Evolutionary conservation across 2,797 vertebrate species (phyloP).

Genomic region (Masticophis lateralis): DNA sequence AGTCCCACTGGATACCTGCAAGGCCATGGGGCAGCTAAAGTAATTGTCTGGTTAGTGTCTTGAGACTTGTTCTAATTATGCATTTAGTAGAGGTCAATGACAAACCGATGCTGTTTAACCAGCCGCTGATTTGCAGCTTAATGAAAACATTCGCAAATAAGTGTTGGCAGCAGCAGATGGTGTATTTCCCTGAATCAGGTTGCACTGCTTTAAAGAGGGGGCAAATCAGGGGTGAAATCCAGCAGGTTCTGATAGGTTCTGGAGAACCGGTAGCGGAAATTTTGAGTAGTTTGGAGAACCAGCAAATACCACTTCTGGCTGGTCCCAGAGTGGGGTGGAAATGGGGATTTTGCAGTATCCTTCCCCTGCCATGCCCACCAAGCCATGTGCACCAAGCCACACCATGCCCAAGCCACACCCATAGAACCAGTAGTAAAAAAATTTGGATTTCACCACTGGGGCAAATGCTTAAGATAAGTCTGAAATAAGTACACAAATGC

Average conservation of each 20-base stretch:
- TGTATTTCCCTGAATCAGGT: not conserved
- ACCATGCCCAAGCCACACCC: too few relatives aligned
- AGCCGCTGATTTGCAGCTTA: conserved; percentile 1
- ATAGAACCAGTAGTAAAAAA: too few relatives aligned
- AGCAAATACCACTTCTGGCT: too few relatives aligned
- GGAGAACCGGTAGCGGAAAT: too few relatives aligned
- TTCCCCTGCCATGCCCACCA: too few relatives aligned
- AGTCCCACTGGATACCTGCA: not conserved
- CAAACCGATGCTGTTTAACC: conserved; percentile 8
- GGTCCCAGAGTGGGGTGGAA: too few relatives aligned
- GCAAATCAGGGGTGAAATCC: too few relatives aligned
- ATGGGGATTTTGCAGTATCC: too few relatives aligned
- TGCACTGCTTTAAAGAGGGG: not conserved
- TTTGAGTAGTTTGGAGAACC: too few relatives aligned
- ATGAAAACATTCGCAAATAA: conserved; percentile 5
- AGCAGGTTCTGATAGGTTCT: too few relatives aligned
- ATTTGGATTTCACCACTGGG: not conserved
- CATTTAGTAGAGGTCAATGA: conserved; percentile 6
- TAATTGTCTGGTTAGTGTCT: not conserved
- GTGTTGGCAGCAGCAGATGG: not conserved
- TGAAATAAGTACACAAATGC: not conserved
- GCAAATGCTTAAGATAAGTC: not conserved
- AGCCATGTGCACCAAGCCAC: too few relatives aligned
- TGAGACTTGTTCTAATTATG: not conserved
- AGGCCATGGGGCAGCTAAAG: not conserved